phyloP scores from a whole-genome alignment of 2,888 invertebrate species.

The Barypeithes pellucidus region DNA sequence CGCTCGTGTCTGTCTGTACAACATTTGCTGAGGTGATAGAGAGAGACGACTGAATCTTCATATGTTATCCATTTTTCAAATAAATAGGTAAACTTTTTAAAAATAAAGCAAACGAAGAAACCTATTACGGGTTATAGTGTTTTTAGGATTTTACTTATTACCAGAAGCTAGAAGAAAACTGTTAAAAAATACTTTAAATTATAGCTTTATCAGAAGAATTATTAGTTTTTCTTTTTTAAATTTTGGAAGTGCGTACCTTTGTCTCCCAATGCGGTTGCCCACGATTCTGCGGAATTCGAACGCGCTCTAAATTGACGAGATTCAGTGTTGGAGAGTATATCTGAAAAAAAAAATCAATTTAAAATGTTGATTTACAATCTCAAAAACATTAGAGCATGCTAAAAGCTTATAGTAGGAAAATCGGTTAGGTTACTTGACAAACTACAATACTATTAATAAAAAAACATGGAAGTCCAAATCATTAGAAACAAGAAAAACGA shows the following conservation, averaged over 20 bases:
- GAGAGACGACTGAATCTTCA: too few relatives aligned
- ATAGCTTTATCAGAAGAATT: background rate
- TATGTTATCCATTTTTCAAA: too few relatives aligned
- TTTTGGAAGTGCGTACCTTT: slow-evolving; percentile 45
- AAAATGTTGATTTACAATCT: background rate
- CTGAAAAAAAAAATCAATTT: slow-evolving; percentile 31
- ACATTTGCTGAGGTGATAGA: too few relatives aligned
- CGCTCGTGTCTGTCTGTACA: background rate
- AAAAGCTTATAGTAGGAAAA: background rate
- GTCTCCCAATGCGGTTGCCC: slow-evolving; percentile 61
- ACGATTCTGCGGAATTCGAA: slow-evolving; percentile 75
- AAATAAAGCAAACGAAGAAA: too few relatives aligned
- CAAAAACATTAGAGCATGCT: background rate
- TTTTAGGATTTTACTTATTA: background rate
- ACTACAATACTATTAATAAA: background rate
- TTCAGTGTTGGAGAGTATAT: slow-evolving; percentile 45
- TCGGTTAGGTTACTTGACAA: background rate
- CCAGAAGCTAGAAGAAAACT: background rate
- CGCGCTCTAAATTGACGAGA: slow-evolving; percentile 69
- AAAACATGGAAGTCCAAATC: background rate
- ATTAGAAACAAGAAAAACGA: background rate
- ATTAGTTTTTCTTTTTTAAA: background rate
- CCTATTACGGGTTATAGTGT: too few relatives aligned
- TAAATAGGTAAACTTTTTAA: too few relatives aligned
- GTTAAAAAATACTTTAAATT: background rate